Conservation (phyloP, 2,113 vertebrate species). For the Anarrhichthys ocellatus region DNA sequence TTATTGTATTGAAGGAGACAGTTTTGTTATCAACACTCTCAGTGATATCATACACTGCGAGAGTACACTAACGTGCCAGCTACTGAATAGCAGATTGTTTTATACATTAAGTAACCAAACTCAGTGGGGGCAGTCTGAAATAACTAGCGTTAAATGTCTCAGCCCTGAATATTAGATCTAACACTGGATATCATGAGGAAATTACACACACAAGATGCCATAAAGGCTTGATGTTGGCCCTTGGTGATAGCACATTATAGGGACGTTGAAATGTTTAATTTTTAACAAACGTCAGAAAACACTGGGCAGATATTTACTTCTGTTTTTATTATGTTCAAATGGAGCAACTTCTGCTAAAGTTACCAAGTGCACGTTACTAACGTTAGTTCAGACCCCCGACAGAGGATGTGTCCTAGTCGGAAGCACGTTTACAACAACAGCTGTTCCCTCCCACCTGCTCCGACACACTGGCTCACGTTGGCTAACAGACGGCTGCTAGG, state of each 20-base stretch:
- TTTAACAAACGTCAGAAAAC: not conserved
- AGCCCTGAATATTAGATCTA: not conserved
- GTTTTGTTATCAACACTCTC: too few relatives aligned
- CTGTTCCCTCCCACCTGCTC: conserved; percentile 79
- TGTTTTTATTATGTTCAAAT: not conserved
- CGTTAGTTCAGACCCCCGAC: not conserved
- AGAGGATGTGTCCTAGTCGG: conserved; percentile 55
- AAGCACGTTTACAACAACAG: conserved; percentile 65
- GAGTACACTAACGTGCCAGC: not conserved
- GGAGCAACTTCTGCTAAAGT: not conserved
- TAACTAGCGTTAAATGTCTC: not conserved
- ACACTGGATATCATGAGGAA: not conserved
- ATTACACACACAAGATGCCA: not conserved
- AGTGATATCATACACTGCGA: not conserved
- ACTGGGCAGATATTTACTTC: not conserved
- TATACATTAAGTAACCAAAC: not conserved
- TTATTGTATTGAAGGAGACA: too few relatives aligned
- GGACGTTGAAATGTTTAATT: not conserved
- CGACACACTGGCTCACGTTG: conserved; percentile 53
- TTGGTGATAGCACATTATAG: not conserved
- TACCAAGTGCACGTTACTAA: accelerated
- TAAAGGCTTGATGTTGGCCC: not conserved
- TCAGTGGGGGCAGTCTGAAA: not conserved
- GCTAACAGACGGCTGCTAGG: conserved; percentile 67
- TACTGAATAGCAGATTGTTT: not conserved